A percentile compares a stretch with the other conserved stretches of the same genome.
phyloP scores from a whole-genome alignment of 2,888 invertebrate genomes.

The Acanthosepion esculentum region DNA sequence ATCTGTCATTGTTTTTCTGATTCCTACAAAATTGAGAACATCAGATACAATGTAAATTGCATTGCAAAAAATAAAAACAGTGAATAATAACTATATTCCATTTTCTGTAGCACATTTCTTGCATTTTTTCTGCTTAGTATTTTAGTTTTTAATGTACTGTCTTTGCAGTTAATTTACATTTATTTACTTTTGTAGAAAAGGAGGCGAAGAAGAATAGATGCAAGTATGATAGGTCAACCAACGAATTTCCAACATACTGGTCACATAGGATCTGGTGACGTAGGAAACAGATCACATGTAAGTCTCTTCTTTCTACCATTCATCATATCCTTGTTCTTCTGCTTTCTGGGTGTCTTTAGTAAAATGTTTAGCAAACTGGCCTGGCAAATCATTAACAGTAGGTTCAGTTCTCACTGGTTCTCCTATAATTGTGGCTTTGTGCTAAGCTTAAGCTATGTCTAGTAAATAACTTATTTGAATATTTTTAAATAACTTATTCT shows the following conservation, averaged over 20 bases:
- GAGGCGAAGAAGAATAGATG: slow-evolving; percentile 77
- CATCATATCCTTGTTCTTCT: background rate
- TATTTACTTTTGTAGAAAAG: slow-evolving; percentile 58
- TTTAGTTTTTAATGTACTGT: background rate
- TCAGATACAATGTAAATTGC: background rate
- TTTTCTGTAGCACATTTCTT: background rate
- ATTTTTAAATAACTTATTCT: no score
- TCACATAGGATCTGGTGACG: slow-evolving; percentile 91
- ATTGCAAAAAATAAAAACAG: background rate
- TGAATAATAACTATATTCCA: background rate
- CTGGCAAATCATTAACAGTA: no score
- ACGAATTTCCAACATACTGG: slow-evolving; percentile 97
- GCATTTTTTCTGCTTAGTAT: background rate
- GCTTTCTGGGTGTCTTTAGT: background rate
- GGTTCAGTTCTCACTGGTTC: no score
- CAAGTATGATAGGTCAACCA: slow-evolving; percentile 96
- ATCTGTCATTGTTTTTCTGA: background rate
- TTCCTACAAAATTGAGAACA: background rate
- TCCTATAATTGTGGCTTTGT: no score
- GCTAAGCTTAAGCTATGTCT: no score
- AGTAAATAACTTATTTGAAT: no score
- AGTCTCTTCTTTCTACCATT: background rate
- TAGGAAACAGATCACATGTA: slow-evolving; percentile 78
- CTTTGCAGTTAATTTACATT: background rate
- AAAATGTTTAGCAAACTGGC: no score